A percentile compares a stretch with the other conserved stretches of the same genome.
phyloP scores from a whole-genome alignment of 2,888 invertebrate genomes.

The Dryomyza anilis region DNA sequence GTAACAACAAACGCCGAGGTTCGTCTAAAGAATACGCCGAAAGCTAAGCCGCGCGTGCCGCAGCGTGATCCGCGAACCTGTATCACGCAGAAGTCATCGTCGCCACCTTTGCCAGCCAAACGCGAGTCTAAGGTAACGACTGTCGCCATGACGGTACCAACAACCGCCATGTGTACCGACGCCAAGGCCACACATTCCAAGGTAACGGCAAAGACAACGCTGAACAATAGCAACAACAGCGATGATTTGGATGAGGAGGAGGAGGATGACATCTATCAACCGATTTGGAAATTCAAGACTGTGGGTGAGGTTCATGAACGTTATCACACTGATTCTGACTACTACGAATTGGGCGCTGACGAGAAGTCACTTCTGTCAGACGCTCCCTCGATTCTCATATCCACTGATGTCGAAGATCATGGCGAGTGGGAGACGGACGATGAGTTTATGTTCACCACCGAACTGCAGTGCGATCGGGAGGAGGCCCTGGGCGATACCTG shows the following conservation, averaged over 20 bases:
- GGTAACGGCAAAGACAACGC: not conserved
- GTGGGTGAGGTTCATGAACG: constrained; percentile 50
- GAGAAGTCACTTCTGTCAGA: constrained; percentile 9
- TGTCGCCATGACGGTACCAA: constrained; percentile 38
- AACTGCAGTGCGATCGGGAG: constrained; percentile 23
- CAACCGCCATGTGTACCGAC: constrained; percentile 26
- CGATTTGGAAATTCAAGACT: constrained; percentile 61
- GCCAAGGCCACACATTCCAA: not conserved
- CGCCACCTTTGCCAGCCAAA: constrained; percentile 23
- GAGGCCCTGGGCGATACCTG: constrained; percentile 37
- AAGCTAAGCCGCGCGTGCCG: constrained; percentile 35
- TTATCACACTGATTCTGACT: constrained; percentile 40
- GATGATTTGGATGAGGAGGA: constrained; percentile 29
- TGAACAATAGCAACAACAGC: constrained; percentile 16
- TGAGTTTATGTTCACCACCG: constrained; percentile 56
- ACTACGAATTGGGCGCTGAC: constrained; percentile 29
- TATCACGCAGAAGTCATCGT: constrained; percentile 27
- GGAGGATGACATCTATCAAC: constrained; percentile 60
- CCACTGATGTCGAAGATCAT: constrained; percentile 50
- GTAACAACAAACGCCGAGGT: too few species aligned
- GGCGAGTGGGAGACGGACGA: constrained; percentile 60
- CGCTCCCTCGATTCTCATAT: constrained; percentile 33
- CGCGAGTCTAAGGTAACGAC: not conserved
- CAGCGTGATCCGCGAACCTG: constrained; percentile 45
- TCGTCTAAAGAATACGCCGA: too few species aligned